phyloP scores from a whole-genome alignment of 30 jellyfish, hydroid and myxozoan species.

The Aurelia aurita complex sp. Pacific region DNA sequence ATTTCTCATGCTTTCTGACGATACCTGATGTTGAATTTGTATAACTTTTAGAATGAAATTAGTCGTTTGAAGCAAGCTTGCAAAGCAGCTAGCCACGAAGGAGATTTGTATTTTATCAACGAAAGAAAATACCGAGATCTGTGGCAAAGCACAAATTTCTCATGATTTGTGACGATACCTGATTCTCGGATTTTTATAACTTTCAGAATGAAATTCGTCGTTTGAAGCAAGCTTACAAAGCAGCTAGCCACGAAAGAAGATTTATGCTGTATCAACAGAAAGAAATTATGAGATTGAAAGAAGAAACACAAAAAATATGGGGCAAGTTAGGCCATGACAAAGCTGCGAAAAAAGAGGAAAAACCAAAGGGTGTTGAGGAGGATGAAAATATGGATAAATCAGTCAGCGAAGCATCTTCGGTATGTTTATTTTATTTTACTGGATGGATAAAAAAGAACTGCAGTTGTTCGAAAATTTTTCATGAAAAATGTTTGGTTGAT shows the following conservation, averaged over 20 bases:
- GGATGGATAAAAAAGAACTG: too few species aligned
- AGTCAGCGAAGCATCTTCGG: slow-evolving; percentile 67
- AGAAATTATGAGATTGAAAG: slow-evolving; percentile 77
- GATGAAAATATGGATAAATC: slow-evolving; percentile 48
- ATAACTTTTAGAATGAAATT: slow-evolving; percentile 40
- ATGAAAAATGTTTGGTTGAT: too few species aligned
- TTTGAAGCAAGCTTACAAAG: slow-evolving; percentile 74
- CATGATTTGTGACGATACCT: background rate
- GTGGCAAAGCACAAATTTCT: too few species aligned
- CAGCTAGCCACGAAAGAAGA: slow-evolving; percentile 92
- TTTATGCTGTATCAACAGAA: slow-evolving; percentile 83
- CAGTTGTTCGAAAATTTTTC: too few species aligned
- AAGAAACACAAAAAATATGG: slow-evolving; percentile 90
- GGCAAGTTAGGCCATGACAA: slow-evolving; percentile 72
- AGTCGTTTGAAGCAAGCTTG: slow-evolving; percentile 80
- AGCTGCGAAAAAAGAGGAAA: slow-evolving; percentile 33
- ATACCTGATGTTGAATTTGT: too few species aligned
- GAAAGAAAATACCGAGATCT: slow-evolving; percentile 67
- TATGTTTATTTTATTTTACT: background rate
- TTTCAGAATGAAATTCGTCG: slow-evolving; percentile 87
- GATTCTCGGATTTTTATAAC: background rate
- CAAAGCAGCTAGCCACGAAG: slow-evolving; percentile 95
- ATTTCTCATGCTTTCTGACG: too few species aligned
- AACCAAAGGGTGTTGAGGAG: background rate
- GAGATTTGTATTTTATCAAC: slow-evolving; percentile 79